These are phyloP conservation scores for Bruchidius siliquastri DNA, from an alignment of 2,888 invertebrate genomes.

Conservation along the genomic window DNA sequence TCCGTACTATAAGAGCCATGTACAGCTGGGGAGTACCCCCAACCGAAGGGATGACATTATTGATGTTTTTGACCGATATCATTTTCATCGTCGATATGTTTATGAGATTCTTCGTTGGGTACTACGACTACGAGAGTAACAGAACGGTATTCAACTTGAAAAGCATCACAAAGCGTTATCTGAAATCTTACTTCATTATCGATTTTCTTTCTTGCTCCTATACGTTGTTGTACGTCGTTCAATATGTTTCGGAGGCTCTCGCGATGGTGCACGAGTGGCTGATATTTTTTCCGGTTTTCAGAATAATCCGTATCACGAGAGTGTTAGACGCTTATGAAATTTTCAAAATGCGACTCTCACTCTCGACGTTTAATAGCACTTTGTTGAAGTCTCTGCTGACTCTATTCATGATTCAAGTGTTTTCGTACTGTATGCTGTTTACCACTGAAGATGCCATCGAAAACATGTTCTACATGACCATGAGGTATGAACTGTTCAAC, in stretches of 20 bases:
- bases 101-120: background rate
- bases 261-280: background rate
- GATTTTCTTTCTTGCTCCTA: background rate
- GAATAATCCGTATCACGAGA: background rate
- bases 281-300: background rate
- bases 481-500: background rate
- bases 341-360: background rate
- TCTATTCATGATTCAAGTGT: background rate
- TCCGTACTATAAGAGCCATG: background rate
- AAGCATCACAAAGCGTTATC: background rate
- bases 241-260: background rate
- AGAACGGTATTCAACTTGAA: background rate
- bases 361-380: background rate
- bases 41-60: background rate
- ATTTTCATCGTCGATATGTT: conserved; percentile 1
- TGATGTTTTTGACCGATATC: background rate
- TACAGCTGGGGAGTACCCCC: background rate
- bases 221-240: background rate
- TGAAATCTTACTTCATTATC: conserved; percentile 1
- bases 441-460: background rate
- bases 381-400: background rate
- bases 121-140: background rate
- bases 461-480: background rate
- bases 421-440: background rate
- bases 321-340: background rate